phyloP scores from a whole-genome alignment of 1,140 invertebrate genomes.

The Trachymyrmex cornetzi region DNA sequence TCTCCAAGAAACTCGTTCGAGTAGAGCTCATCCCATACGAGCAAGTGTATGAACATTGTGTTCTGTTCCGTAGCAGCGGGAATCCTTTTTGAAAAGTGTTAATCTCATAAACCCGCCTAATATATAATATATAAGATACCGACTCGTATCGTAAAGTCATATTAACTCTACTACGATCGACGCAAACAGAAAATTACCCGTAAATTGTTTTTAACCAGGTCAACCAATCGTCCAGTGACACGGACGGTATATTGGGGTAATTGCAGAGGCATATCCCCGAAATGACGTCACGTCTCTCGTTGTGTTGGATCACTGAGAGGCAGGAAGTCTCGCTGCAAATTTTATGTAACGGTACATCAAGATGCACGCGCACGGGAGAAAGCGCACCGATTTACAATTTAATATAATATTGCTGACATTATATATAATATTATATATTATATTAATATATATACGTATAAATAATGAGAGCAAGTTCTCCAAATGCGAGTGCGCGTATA shows the following conservation, averaged over 20 bases:
- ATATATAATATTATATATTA: not conserved
- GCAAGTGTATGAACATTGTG: constrained; percentile 87
- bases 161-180: not conserved
- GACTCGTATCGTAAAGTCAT: not conserved
- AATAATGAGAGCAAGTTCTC: not conserved
- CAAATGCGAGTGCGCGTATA: not conserved
- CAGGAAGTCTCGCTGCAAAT: constrained; percentile 84
- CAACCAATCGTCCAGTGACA: constrained; percentile 86
- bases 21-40: constrained; percentile 86
- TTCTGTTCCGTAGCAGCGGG: constrained; percentile 85
- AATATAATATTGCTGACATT: constrained; percentile 13
- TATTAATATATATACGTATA: not conserved
- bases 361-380: too few relatives aligned
- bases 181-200: constrained; percentile 79
- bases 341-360: constrained; percentile 19
- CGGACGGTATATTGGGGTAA: constrained; percentile 86
- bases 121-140: too few relatives aligned
- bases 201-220: constrained; percentile 87
- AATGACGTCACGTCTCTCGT: constrained; percentile 83
- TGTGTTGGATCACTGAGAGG: constrained; percentile 84
- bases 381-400: not conserved
- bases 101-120: not conserved
- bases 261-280: constrained; percentile 86
- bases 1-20: constrained; percentile 85
- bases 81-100: constrained; percentile 64